phyloP scores from a whole-genome alignment of 2,113 vertebrate species.

The Anguilla japonica region DNA sequence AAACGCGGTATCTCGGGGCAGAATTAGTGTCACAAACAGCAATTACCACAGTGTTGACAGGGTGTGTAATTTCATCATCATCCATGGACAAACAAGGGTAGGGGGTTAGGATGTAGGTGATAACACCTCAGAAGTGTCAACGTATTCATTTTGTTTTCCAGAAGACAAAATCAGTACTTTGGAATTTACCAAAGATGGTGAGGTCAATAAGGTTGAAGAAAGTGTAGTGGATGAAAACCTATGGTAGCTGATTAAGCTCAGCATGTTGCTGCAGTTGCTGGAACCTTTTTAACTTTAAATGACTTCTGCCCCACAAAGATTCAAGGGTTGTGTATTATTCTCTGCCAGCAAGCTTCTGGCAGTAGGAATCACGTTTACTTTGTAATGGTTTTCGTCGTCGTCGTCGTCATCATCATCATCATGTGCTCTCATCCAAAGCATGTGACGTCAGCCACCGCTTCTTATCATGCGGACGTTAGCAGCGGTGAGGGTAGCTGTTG shows the following conservation, averaged over 20 bases:
- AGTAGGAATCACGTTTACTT: too few species aligned
- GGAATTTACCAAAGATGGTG: conserved; percentile 62
- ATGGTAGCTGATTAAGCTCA: conserved; percentile 85
- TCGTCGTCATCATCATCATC: too few species aligned
- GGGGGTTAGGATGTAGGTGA: background rate
- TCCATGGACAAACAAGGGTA: background rate
- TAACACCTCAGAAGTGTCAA: too few species aligned
- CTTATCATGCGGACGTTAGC: too few species aligned
- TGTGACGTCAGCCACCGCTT: too few species aligned
- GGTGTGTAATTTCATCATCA: background rate
- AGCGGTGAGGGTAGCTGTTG: too few species aligned
- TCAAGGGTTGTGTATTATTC: background rate
- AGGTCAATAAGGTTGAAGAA: conserved; percentile 72
- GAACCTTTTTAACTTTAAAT: conserved; percentile 86
- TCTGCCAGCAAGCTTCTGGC: background rate
- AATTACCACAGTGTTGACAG: background rate
- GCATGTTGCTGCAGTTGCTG: conserved; percentile 86
- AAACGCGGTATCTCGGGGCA: background rate
- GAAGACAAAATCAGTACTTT: conserved; percentile 82
- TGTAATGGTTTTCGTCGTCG: too few species aligned
- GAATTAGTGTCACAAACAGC: background rate
- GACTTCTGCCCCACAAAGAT: conserved; percentile 22
- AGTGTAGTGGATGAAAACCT: conserved; percentile 96
- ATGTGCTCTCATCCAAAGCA: too few species aligned
- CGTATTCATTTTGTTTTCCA: too few species aligned